A percentile compares a stretch with the other conserved stretches of the same genome.
Conservation (phyloP, 2,888 invertebrate genomes). For the Hedya salicella region DNA sequence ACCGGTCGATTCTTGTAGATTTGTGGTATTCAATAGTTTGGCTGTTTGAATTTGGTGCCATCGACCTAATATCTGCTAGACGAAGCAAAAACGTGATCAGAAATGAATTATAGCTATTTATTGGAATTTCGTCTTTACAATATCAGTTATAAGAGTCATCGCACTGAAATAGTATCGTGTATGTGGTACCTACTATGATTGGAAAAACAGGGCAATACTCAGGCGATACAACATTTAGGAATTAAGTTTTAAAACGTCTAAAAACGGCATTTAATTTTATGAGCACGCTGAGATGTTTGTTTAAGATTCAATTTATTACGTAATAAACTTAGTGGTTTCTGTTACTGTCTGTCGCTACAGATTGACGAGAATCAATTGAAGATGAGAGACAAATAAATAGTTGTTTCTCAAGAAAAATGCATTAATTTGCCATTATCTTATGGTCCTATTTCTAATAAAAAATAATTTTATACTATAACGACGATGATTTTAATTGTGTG, state of each 20-base stretch:
- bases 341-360: too few species aligned
- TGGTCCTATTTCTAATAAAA: too few species aligned
- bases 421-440: too few species aligned
- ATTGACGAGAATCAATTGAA: too few species aligned
- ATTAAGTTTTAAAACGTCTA: not conserved
- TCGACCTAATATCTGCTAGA: conserved; percentile 43
- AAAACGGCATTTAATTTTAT: not conserved
- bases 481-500: too few species aligned
- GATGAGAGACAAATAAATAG: too few species aligned
- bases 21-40: conserved; percentile 24
- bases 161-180: conserved; percentile 6
- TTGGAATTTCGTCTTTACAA: conserved; percentile 16
- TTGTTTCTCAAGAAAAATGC: too few species aligned
- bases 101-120: conserved; percentile 33
- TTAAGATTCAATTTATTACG: too few species aligned
- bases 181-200: conserved; percentile 4
- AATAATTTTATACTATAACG: too few species aligned
- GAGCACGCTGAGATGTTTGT: too few species aligned
- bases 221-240: not conserved
- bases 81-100: conserved; percentile 43
- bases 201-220: conserved; percentile 14
- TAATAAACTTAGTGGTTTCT: too few species aligned
- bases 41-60: conserved; percentile 40
- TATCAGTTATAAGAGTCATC: conserved; percentile 1
- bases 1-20: conserved; percentile 2